Evolutionary conservation across 2,113 vertebrate genomes (phyloP), one percentile per base, ranked within the genome.

Genomic region (Oreochromis spilurus): DNA sequence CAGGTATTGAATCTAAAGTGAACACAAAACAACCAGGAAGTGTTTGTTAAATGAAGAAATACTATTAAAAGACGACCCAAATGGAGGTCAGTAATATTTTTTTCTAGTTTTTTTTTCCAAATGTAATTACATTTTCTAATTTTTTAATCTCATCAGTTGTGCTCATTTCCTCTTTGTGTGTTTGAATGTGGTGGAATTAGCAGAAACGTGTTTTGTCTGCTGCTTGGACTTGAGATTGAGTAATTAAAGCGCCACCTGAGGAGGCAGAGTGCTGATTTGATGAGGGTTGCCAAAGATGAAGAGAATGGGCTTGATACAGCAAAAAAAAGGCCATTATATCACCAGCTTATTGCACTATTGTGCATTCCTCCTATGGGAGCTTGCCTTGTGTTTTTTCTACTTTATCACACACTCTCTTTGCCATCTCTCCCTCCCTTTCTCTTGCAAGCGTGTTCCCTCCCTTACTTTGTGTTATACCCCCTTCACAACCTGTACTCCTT

Each of bases 181-280:
- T 52, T 45, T 50, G 24, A 45, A 65, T 80, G 52, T 65, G 78
- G 31, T 36, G 60, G 84, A 90, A 91, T 94, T 92, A 90, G 81
- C 70, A 89, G 80, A 90, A 86, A 80, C 62, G 26, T 36, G 82
- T 92, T 83, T 87, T 79, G 19, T 86, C 84, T 90, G 78, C 84
- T 87, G 43, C 81, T 82, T 81, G 82, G 79, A 92, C 84, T 85
- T 84, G 84, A 93, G 84, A 87, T 90, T 92, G 87, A 83, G 93
- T 95, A 96, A 95, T 95, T 95, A 95, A 94, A 90, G 88, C 72
- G 84, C 60, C 84, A 94, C 89, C 94, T 90, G 92, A 93, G 94
- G 94, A 93, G 91, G 93, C 84, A 62, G 75, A 90, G 87, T 78
- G 87, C 94, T 93, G 94, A 94, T 95, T 92, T 94, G 94, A 96